A percentile compares a stretch with the other conserved stretches of the same genome.
Evolutionary conservation across 2,113 vertebrate genomes (phyloP).

Genomic region (Campylomormyrus numenius): DNA sequence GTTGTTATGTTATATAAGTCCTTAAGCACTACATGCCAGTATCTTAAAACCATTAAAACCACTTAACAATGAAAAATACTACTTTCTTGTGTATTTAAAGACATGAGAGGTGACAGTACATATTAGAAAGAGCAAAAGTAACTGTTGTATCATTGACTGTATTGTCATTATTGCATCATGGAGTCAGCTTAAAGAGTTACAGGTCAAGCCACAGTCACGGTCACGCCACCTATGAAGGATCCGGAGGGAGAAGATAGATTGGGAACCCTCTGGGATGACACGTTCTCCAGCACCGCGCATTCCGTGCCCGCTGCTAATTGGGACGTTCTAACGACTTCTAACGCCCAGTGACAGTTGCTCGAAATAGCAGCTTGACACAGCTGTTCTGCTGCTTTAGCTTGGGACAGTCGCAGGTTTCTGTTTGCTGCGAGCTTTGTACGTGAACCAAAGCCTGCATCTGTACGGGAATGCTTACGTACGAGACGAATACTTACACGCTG

Average conservation of each 20-base stretch:
- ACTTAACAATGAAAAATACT: neutral
- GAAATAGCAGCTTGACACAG: neutral
- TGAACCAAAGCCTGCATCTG: neutral
- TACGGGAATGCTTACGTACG: neutral
- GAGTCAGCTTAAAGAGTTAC: neutral
- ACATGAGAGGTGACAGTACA: neutral
- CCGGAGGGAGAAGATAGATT: neutral
- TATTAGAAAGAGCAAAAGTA: neutral
- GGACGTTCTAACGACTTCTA: neutral
- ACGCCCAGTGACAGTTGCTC: neutral
- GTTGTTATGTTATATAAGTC: neutral
- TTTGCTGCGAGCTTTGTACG: neutral
- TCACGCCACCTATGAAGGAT: neutral
- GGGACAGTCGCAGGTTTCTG: neutral
- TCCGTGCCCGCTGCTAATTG: neutral
- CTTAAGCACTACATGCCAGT: neutral
- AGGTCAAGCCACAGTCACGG: neutral
- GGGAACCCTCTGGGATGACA: neutral
- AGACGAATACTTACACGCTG: neutral
- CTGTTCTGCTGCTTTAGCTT: neutral
- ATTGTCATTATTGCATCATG: neutral
- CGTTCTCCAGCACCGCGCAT: neutral
- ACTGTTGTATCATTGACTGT: neutral
- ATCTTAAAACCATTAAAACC: neutral
- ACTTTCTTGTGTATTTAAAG: neutral